Evolutionary conservation across 2,797 vertebrate genomes (phyloP), one percentile per base, ranked within the genome.

Genomic region (Channa striata): DNA sequence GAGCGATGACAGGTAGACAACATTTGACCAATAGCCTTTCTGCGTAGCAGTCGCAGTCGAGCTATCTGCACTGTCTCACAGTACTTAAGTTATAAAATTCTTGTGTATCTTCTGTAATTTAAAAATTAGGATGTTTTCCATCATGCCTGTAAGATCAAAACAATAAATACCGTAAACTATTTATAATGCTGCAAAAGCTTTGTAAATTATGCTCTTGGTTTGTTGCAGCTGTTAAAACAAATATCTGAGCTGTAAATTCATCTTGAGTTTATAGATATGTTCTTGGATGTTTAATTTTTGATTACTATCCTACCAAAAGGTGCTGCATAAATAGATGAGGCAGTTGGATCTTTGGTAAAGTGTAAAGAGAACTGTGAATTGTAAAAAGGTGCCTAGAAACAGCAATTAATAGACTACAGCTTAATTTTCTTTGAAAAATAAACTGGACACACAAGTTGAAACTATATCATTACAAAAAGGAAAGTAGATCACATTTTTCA

Each of bases 1-100:
- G 74, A 69, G 76, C 56, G 44, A 57, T 72, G 78, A 82, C 77
- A 82, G 73, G 66, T 72, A 39, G 14, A 53, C 66, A 63, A 75
- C 56, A 79, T 76, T 81, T 71, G 61, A 80, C 39, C 70, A 86
- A 86, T 60, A 21, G 49, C 43, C 17, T 46, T 51, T 59, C 47
- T 20, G 34, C 49, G 56, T 59, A 33, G 44, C 49, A 50, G 49
- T 57, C 13, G 12, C 16, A 12, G n/a, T 53, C 30, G 4, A 43
- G 19, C 42, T 23, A 30, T 43, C 21, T 21, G 39, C 13, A 2
- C 13, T 36, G 37, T 37, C 8, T 0, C 13, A 59, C 54, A 58
- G 49, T 10, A 34, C 12, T 48, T 17, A 21, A 25, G 11, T 43
- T 13, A 44, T 17, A 53, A 13, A 16, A 44, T 36, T 57, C 36